Evolutionary conservation across 2,113 vertebrate genomes (phyloP), one percentile per base, ranked within the genome.

Genomic region (Corythornis madagascariensis): DNA sequence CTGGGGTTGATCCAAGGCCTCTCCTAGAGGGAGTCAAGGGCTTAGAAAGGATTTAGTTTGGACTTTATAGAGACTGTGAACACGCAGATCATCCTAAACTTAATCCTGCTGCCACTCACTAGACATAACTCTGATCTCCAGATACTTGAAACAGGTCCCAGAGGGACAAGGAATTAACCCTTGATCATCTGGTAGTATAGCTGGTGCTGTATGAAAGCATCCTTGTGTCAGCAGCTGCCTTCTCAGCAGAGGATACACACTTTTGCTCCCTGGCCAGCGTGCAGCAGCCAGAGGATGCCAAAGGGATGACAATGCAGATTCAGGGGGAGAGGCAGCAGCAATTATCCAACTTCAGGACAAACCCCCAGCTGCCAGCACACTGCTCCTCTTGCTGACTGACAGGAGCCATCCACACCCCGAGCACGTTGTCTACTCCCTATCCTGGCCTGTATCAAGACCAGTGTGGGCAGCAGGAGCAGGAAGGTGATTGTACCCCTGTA

Each of bases 1-100:
- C 75, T 56, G 52, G 83, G 47, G 65, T 59, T 88, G 61, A 94
- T 66, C 60, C 86, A 86, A 64, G 53, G 65, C 42, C 56, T 63
- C 64, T 83, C 61, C 64, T 48, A 48, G 52, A 22, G 31, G 64
- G 76, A 94, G 47, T 60, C 80, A 86, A 67, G 29, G 52, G 80
- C 31, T 94, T 90, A 90, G 48, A 63, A 78, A 24, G 69, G 92
- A 91, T 94, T 95, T 95, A 43, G 25, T 60, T 80, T 77, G 72
- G 67, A 71, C 3, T 6, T 86, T 83, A 77, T 69, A 70, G 60
- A 77, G 83, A 63, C 69, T 45, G 22, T 47, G 47, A 83, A 66
- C 79, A 33, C 31, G 64, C 73, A 93, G 43, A 74, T 83, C 86
- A 84, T 71, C 76, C 82, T 42, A 63, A 66, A 8, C 20, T 85